These are phyloP conservation scores for Psix sp. DNA, from an alignment of 1,140 invertebrate species.

Conservation along the genomic window DNA sequence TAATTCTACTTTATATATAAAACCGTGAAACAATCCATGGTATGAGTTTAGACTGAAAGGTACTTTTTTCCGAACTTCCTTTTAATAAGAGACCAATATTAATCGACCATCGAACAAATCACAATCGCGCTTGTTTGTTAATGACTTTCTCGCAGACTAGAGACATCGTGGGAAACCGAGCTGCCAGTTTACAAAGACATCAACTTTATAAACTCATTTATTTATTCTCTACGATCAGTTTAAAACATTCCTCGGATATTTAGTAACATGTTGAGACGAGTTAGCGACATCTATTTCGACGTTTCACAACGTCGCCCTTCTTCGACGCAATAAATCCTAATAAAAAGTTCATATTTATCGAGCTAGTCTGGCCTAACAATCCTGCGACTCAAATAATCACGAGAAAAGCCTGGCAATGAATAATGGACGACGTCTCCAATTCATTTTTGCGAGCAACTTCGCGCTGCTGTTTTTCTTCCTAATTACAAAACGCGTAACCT, in stretches of 20 bases:
- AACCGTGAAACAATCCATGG: too few relatives aligned
- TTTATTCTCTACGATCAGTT: constrained; percentile 23
- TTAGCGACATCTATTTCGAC: constrained; percentile 2
- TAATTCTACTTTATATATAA: too few relatives aligned
- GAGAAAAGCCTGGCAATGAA: constrained; percentile 11
- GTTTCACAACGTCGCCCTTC: constrained; percentile 10
- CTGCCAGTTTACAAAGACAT: constrained; percentile 15
- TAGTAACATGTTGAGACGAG: constrained; percentile 23
- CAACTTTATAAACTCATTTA: constrained; percentile 16
- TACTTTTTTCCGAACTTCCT: neutral
- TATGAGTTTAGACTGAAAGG: too few relatives aligned
- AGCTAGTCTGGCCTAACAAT: constrained; percentile 14
- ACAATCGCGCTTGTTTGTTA: constrained; percentile 14
- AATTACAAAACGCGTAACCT: constrained; percentile 10
- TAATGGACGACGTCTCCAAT: constrained; percentile 15
- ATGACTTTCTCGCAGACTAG: constrained; percentile 35
- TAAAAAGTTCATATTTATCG: constrained; percentile 19
- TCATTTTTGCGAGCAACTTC: constrained; percentile 8
- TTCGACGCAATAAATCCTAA: constrained; percentile 14
- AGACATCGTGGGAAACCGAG: constrained; percentile 31
- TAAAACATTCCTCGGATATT: constrained; percentile 24
- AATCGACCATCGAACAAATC: constrained; percentile 28
- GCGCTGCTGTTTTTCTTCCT: neutral
- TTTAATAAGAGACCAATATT: constrained; percentile 18
- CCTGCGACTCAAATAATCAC: neutral